Evolutionary conservation across 2,888 invertebrate genomes (phyloP).

Genomic region (Hydroisotoma schaefferi): DNA sequence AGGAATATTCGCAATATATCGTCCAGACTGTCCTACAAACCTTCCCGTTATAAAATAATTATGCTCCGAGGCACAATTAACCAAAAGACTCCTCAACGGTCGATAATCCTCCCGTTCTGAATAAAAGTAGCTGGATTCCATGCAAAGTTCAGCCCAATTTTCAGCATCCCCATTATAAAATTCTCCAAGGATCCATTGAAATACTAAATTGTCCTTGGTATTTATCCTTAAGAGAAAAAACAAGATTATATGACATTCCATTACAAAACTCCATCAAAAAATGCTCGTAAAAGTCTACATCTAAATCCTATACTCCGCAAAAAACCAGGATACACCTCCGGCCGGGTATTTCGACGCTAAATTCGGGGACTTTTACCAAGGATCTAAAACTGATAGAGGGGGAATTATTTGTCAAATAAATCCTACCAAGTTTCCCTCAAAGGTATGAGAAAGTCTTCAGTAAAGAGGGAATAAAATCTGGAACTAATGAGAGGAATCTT

Average conservation of each 20-base stretch:
- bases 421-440: conserved; percentile 32
- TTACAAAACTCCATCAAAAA: neutral
- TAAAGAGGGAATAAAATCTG: conserved; percentile 31
- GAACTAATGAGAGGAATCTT: conserved; percentile 29
- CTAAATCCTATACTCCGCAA: neutral
- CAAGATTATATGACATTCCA: neutral
- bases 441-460: conserved; percentile 36
- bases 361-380: no score
- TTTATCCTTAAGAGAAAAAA: conserved; percentile 18
- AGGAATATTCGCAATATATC: no score
- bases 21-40: conserved; percentile 6
- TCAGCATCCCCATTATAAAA: conserved; percentile 31
- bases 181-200: conserved; percentile 36
- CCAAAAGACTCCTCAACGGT: conserved; percentile 28
- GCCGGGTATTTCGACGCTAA: no score
- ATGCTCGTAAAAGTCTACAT: neutral
- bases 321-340: neutral
- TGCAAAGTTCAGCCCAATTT: conserved; percentile 29
- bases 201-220: conserved; percentile 32
- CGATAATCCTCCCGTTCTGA: conserved; percentile 24
- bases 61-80: conserved; percentile 31
- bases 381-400: no score
- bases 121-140: conserved; percentile 31
- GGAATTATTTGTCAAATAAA: no score
- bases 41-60: conserved; percentile 30